phyloP scores from a whole-genome alignment of 2,113 vertebrate genomes.

The Paralichthys olivaceus region DNA sequence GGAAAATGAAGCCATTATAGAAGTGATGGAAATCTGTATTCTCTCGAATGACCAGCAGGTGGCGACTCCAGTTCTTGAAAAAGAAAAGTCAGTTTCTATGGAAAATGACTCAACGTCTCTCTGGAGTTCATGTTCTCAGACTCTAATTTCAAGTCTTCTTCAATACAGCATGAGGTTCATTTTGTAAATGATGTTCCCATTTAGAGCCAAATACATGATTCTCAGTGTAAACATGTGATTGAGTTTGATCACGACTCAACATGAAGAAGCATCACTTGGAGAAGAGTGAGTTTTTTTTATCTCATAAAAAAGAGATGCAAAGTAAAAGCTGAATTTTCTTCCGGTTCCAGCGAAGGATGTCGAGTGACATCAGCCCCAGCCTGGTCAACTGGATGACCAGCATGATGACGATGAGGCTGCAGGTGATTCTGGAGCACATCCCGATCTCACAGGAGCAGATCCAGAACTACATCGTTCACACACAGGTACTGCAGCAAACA shows the following conservation, averaged over 20 bases:
- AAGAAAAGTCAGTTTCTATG: too few relatives aligned
- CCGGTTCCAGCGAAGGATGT: slow-evolving; percentile 87
- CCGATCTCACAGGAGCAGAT: slow-evolving; percentile 89
- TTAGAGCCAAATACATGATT: too few relatives aligned
- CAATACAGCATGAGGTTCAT: not conserved
- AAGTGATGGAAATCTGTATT: not conserved
- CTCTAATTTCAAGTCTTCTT: not conserved
- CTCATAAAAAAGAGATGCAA: not conserved
- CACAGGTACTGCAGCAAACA: slow-evolving; percentile 65
- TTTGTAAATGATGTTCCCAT: not conserved
- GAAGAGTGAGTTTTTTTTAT: too few relatives aligned
- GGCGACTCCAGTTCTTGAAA: not conserved
- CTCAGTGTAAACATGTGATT: too few relatives aligned
- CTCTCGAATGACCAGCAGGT: not conserved
- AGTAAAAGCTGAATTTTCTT: not conserved
- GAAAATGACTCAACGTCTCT: too few relatives aligned
- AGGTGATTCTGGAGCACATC: slow-evolving; percentile 91
- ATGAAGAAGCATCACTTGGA: too few relatives aligned
- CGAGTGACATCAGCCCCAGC: slow-evolving; percentile 90
- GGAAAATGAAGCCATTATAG: too few relatives aligned
- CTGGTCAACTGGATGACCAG: slow-evolving; percentile 94
- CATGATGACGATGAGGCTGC: slow-evolving; percentile 93
- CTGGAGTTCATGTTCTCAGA: too few relatives aligned
- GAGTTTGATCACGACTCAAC: not conserved
- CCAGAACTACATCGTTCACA: slow-evolving; percentile 85